These are phyloP conservation scores for Pteronura brasiliensis DNA, from an alignment of 2,113 vertebrate species.

Conservation along the genomic window DNA sequence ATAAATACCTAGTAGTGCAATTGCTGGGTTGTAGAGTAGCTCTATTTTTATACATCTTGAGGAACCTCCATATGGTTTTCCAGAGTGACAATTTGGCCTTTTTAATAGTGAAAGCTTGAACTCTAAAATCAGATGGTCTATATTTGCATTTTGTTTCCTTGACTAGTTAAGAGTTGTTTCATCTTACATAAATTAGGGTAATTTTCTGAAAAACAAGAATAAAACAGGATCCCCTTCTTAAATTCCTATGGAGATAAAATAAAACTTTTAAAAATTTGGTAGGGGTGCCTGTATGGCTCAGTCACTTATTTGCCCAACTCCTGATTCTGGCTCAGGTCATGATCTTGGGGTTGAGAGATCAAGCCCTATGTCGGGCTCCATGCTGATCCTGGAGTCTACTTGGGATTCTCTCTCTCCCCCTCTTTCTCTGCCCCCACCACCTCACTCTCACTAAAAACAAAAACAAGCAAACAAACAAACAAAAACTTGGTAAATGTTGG, in stretches of 20 bases:
- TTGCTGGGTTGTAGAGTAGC: background rate
- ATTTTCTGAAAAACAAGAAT: background rate
- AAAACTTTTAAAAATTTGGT: background rate
- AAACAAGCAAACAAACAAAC: background rate
- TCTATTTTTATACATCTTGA: no score
- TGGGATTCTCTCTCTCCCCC: background rate
- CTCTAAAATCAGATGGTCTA: background rate
- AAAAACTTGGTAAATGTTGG: background rate
- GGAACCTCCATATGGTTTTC: no score
- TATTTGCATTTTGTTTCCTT: background rate
- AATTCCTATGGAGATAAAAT: background rate
- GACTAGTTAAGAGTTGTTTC: background rate
- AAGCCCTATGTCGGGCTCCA: background rate
- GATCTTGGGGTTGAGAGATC: background rate
- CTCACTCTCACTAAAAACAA: background rate
- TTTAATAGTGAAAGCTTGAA: background rate
- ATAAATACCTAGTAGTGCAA: background rate
- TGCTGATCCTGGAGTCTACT: background rate
- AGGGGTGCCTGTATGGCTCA: background rate
- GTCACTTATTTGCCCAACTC: no score
- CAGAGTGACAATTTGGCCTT: background rate
- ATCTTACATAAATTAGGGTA: background rate
- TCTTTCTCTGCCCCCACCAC: background rate
- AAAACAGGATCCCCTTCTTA: background rate
- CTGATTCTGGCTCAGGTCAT: background rate